Evolutionary conservation across 2,888 invertebrate genomes (phyloP).

Genomic region (Drosophila austrosaltans): DNA sequence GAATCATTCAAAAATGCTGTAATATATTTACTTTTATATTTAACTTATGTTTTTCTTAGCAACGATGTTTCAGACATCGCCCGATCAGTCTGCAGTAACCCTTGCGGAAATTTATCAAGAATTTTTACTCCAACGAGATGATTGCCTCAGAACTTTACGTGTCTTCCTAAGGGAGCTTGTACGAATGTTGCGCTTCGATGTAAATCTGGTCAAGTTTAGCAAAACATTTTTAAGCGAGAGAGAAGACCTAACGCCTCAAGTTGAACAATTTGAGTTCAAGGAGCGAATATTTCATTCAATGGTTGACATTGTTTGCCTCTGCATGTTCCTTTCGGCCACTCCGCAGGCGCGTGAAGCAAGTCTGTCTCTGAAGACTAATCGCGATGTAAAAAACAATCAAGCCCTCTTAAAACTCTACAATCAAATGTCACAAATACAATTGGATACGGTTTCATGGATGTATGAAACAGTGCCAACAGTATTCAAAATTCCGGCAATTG

Average conservation of each 20-base stretch:
- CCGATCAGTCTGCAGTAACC: constrained; percentile 91
- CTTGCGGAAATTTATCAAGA: constrained; percentile 94
- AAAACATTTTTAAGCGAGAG: constrained; percentile 88
- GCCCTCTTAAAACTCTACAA: constrained; percentile 80
- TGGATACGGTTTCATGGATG: constrained; percentile 94
- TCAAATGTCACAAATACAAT: constrained; percentile 88
- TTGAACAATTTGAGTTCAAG: constrained; percentile 88
- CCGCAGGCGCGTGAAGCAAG: constrained; percentile 90
- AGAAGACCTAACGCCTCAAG: constrained; percentile 86
- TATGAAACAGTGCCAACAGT: constrained; percentile 90
- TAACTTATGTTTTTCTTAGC: constrained; percentile 81
- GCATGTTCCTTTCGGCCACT: constrained; percentile 90
- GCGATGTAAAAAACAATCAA: constrained; percentile 81
- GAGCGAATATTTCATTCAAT: constrained; percentile 93
- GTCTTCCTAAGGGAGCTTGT: constrained; percentile 95
- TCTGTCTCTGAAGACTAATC: constrained; percentile 84
- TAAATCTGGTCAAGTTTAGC: constrained; percentile 91
- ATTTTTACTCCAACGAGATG: constrained; percentile 93
- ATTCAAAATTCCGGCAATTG: constrained; percentile 88
- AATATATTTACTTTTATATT: background rate
- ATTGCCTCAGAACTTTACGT: constrained; percentile 93
- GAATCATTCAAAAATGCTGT: too few relatives aligned
- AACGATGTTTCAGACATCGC: constrained; percentile 93
- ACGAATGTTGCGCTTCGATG: constrained; percentile 91
- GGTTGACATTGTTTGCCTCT: constrained; percentile 93